phyloP scores from a whole-genome alignment of 2,797 vertebrate species.

The Bovichtus variegatus region DNA sequence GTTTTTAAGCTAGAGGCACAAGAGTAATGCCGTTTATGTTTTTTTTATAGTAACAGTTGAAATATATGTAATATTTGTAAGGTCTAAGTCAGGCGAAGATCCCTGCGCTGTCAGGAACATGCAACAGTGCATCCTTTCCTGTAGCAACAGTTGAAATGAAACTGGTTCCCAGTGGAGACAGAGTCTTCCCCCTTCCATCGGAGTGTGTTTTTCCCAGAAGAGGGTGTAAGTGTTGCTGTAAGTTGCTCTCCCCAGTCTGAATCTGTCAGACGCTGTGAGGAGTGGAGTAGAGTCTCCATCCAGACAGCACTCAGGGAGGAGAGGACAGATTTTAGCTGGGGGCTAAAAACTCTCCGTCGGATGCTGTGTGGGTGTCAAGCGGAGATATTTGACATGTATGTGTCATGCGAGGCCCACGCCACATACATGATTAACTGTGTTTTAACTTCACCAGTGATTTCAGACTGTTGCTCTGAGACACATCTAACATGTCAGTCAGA shows the following conservation, averaged over 20 bases:
- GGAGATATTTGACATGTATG: constrained; percentile 1
- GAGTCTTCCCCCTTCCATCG: neutral
- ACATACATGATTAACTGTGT: neutral
- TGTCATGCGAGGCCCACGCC: neutral
- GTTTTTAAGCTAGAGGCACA: too few relatives aligned
- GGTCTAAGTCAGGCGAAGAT: neutral
- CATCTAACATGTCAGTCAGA: neutral
- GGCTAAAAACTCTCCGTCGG: constrained; percentile 42
- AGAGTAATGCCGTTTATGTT: too few relatives aligned
- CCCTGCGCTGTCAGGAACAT: constrained; percentile 10
- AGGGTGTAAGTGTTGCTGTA: constrained; percentile 32
- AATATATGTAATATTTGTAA: neutral
- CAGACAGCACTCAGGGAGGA: constrained; percentile 14
- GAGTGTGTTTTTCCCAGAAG: constrained; percentile 25
- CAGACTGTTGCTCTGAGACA: neutral
- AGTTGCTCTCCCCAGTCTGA: constrained; percentile 29
- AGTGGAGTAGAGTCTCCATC: constrained; percentile 28
- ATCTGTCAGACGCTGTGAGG: constrained; percentile 45
- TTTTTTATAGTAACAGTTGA: neutral
- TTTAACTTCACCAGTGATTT: neutral
- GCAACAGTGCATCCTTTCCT: neutral
- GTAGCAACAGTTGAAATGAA: constrained; percentile 19
- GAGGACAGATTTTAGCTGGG: constrained; percentile 41
- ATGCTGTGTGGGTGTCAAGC: neutral
- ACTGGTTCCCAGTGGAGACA: constrained; percentile 6